Conservation (phyloP, 2,113 vertebrate genomes). For the Rhea pennata region DNA sequence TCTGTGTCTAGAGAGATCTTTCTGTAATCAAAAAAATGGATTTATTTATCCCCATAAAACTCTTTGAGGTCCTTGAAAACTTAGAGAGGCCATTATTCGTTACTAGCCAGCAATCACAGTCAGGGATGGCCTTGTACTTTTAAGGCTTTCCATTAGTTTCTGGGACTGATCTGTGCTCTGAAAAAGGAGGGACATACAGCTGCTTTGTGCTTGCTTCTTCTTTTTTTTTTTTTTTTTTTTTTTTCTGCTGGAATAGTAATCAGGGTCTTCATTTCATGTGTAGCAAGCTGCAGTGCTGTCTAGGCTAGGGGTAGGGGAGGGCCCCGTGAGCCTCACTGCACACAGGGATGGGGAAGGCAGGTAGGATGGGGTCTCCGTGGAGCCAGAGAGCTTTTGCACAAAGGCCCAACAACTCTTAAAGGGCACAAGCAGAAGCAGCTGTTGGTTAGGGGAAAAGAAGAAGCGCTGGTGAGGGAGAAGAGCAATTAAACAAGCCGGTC, state of each 20-base stretch:
- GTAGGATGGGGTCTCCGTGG: rapidly evolving
- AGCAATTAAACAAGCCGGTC: not conserved
- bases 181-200: not conserved
- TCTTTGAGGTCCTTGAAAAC: not conserved
- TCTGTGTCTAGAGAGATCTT: not conserved
- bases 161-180: not conserved
- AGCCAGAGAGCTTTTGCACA: rapidly evolving
- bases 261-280: not conserved
- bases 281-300: rapidly evolving
- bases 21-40: not conserved
- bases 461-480: not conserved
- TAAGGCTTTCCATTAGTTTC: not conserved
- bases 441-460: not conserved
- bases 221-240: too few relatives aligned
- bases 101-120: not conserved
- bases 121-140: not conserved
- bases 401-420: not conserved
- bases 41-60: not conserved
- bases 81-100: rapidly evolving
- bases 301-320: not conserved
- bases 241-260: not conserved
- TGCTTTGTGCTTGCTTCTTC: not conserved
- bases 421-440: not conserved
- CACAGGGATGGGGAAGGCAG: not conserved
- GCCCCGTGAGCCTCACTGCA: not conserved